These are phyloP conservation scores for Biston betularia DNA, from an alignment of 2,888 invertebrate genomes.

Conservation along the genomic window DNA sequence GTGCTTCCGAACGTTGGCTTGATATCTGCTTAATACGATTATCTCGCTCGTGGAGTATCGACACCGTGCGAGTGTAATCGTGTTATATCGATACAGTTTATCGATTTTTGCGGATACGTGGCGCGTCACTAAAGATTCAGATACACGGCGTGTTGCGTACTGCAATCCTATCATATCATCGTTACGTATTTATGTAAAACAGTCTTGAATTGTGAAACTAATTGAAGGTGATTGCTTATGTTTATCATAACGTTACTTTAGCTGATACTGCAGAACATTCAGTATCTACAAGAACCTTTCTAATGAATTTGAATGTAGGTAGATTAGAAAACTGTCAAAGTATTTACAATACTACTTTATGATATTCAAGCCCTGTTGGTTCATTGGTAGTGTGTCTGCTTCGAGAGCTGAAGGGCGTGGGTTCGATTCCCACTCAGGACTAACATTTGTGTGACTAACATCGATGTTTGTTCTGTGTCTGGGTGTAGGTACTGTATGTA, in stretches of 20 bases:
- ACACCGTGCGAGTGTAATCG: conserved; percentile 41
- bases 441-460: no score
- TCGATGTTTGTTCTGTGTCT: no score
- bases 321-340: background rate
- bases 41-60: conserved; percentile 38
- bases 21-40: conserved; percentile 51
- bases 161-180: conserved; percentile 21
- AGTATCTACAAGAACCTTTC: background rate
- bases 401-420: no score
- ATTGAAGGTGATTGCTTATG: conserved; percentile 27
- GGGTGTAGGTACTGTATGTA: no score
- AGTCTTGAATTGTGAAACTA: conserved; percentile 35
- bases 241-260: conserved; percentile 11
- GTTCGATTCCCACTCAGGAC: no score
- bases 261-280: background rate
- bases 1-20: conserved; percentile 43
- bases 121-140: conserved; percentile 43
- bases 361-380: no score
- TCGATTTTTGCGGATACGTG: conserved; percentile 34
- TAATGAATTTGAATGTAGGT: background rate
- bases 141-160: conserved; percentile 13
- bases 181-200: conserved; percentile 31
- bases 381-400: no score
- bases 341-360: background rate
- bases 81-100: conserved; percentile 49